phyloP scores from a whole-genome alignment of 2,888 invertebrate species.

The Agrochola litura region DNA sequence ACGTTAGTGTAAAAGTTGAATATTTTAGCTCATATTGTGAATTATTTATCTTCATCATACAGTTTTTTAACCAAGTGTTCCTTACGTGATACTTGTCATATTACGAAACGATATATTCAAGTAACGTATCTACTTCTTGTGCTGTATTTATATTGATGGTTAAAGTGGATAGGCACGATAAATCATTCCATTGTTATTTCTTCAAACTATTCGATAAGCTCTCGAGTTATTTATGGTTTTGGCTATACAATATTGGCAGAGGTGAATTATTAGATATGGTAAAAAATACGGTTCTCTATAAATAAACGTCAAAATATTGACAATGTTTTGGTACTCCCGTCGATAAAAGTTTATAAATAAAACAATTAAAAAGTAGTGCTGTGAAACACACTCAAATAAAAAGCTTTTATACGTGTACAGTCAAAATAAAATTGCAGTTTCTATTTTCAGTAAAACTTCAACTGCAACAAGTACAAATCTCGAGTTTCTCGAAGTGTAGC shows the following conservation, averaged over 20 bases:
- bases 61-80: constrained; percentile 18
- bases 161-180: constrained; percentile 51
- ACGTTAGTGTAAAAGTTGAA: constrained; percentile 44
- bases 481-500: constrained; percentile 16
- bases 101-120: constrained; percentile 22
- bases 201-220: constrained; percentile 60
- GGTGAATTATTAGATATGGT: constrained; percentile 38
- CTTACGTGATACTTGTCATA: constrained; percentile 14
- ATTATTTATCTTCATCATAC: constrained; percentile 26
- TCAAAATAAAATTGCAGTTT: constrained; percentile 28
- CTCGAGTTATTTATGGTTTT: constrained; percentile 61
- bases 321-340: neutral
- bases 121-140: constrained; percentile 34
- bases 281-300: constrained; percentile 40
- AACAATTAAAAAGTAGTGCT: constrained; percentile 2
- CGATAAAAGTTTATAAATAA: constrained; percentile 1
- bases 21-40: constrained; percentile 9
- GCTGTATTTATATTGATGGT: constrained; percentile 51
- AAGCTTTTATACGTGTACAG: neutral
- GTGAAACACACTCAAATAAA: neutral
- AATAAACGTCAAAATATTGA: constrained; percentile 1
- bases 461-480: constrained; percentile 36
- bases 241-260: constrained; percentile 54
- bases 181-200: constrained; percentile 61
- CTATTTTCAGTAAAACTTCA: constrained; percentile 29